Base-by-base conservation (phyloP, 2,113 vertebrate species). In the Neotragus pygmaeus region DNA sequence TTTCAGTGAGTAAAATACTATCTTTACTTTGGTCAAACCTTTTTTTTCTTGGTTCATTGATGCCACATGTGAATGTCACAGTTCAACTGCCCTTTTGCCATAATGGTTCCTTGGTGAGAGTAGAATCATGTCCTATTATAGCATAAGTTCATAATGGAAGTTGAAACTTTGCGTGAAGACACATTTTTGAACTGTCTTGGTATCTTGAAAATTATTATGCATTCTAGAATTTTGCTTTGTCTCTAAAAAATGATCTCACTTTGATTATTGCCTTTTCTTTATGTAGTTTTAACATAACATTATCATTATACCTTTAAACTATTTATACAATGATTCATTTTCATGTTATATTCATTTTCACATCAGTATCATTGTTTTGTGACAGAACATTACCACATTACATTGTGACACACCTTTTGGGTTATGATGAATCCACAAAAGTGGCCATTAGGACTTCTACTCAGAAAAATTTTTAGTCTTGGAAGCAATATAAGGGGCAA, bases 201-300 rank as follows among this genome's bases (percentile, higher is more conserved):
- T 96, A 62, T 83, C 82, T 73, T 33, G 53, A 51, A 21, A 10
- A 25, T 90, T 51, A 83, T 88, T 90, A 25, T 94, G 49, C 89
- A 30, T 89, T 92, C 43, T 45, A 78, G 13, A 58, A 53, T 90
- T 51, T 90, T 96, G 55, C 21, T 84, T 92, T 84, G 51, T 96
- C 27, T 84, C 86, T 86, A 58, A 94, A 80, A 96, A 89, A 88
- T 49, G 12, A 78, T 57, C 49, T 33, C 6, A 66, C 25, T 90
- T 96, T 33, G 53, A 91, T 95, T 94, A 87, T 82, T 90, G 36
- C 53, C 43, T 96, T 78, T 7, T 45, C 53, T 89, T 95, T 90
- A 27, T 73, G 85, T 33, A 91, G 64, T 91, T 95, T 91, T 93
- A 89, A 30, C 14, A 55, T 86, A 57, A 51, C 49, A 84, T 60